Evolutionary conservation across 2,888 invertebrate species (phyloP).

Genomic region (Ceraclea dissimilis): DNA sequence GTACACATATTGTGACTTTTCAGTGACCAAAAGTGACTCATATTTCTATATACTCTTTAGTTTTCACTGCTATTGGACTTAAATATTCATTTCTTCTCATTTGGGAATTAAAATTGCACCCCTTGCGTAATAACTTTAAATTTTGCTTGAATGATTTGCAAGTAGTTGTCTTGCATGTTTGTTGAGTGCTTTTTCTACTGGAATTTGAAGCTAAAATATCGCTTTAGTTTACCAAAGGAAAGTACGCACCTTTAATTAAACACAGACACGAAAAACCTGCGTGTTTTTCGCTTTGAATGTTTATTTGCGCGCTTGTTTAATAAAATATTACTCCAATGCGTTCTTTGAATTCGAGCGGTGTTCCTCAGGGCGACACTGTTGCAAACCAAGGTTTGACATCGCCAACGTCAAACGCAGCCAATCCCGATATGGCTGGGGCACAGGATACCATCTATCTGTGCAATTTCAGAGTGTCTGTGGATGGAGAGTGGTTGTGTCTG

Average conservation of each 20-base stretch:
- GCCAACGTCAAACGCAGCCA: slow-evolving; percentile 25
- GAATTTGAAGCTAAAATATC: neutral
- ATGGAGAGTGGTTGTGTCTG: slow-evolving; percentile 94
- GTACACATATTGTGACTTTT: neutral
- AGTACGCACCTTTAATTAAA: neutral
- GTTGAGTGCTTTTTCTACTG: neutral
- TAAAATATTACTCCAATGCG: slow-evolving; percentile 9
- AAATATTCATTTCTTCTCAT: neutral
- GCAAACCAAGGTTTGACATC: slow-evolving; percentile 6
- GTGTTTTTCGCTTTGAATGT: slow-evolving; percentile 15
- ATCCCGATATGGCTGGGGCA: slow-evolving; percentile 71
- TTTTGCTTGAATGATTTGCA: neutral
- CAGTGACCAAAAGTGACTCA: neutral
- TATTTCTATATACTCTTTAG: neutral
- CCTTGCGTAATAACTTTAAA: neutral
- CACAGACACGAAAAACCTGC: slow-evolving; percentile 6
- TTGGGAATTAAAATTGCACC: neutral
- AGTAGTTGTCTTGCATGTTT: neutral
- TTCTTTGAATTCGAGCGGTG: slow-evolving; percentile 15
- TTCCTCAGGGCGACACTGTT: slow-evolving; percentile 4
- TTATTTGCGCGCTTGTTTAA: slow-evolving; percentile 11
- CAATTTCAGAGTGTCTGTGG: slow-evolving; percentile 94
- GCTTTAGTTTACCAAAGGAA: neutral
- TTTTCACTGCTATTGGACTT: neutral
- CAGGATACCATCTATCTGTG: slow-evolving; percentile 96